Evolutionary conservation across 2,888 invertebrate species (phyloP).

Genomic region (Philaethria dido): DNA sequence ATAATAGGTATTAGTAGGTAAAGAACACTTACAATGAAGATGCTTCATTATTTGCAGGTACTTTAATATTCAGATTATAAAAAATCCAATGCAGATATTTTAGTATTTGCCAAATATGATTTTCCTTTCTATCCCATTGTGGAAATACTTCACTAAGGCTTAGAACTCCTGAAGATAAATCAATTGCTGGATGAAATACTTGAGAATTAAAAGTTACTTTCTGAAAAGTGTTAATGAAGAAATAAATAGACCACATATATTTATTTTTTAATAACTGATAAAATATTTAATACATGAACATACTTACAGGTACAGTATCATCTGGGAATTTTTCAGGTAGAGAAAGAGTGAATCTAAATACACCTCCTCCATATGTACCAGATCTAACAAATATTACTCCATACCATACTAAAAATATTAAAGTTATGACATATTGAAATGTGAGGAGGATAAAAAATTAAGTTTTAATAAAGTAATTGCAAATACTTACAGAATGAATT

Average conservation of each 20-base stretch:
- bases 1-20: background rate
- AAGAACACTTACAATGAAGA: constrained; percentile 84
- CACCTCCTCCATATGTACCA: constrained; percentile 94
- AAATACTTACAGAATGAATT: constrained; percentile 89
- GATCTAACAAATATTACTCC: constrained; percentile 95
- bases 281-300: background rate
- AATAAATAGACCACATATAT: background rate
- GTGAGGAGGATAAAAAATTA: background rate
- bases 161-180: constrained; percentile 90
- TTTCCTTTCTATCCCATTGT: constrained; percentile 92
- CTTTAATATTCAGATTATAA: constrained; percentile 90
- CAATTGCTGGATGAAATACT: constrained; percentile 94
- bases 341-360: constrained; percentile 94
- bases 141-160: constrained; percentile 91
- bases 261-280: background rate
- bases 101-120: constrained; percentile 95
- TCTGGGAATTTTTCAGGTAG: constrained; percentile 96
- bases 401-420: constrained; percentile 89
- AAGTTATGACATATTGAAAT: background rate
- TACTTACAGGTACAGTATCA: constrained; percentile 90
- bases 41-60: constrained; percentile 89
- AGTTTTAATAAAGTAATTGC: background rate
- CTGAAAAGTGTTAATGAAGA: constrained; percentile 73
- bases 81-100: constrained; percentile 93
- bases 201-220: constrained; percentile 92